These are phyloP conservation scores for Aethina tumida DNA, from an alignment of 1,140 invertebrate species.

Conservation along the genomic window DNA sequence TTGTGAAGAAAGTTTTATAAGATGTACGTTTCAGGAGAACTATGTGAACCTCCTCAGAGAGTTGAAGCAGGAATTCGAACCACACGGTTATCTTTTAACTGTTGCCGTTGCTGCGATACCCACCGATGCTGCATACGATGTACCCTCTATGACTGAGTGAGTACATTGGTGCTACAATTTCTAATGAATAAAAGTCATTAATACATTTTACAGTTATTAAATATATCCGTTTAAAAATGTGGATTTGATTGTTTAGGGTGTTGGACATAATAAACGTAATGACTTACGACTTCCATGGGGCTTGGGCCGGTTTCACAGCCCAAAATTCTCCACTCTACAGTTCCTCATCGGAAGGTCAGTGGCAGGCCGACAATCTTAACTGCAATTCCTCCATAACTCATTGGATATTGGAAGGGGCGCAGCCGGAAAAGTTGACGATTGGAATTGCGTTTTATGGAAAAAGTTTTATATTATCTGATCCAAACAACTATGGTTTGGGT, in stretches of 20 bases:
- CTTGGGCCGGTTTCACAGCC: too few species aligned
- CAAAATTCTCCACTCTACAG: slow-evolving; percentile 5
- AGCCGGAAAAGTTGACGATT: slow-evolving; percentile 48
- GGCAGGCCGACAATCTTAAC: slow-evolving; percentile 5
- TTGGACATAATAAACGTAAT: slow-evolving; percentile 60
- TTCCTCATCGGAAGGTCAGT: slow-evolving; percentile 2
- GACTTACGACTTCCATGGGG: slow-evolving; percentile 57
- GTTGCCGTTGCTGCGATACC: slow-evolving; percentile 26
- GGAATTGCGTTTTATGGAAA: slow-evolving; percentile 56
- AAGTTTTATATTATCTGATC: slow-evolving; percentile 44
- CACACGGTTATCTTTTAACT: slow-evolving; percentile 17
- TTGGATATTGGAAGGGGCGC: slow-evolving; percentile 34
- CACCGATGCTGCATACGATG: slow-evolving; percentile 69
- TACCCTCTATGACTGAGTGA: slow-evolving; percentile 57
- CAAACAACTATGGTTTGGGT: slow-evolving; percentile 39
- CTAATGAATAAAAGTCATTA: too few species aligned
- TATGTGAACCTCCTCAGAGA: slow-evolving; percentile 21
- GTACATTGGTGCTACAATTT: too few species aligned
- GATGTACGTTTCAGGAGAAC: slow-evolving; percentile 22
- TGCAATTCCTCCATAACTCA: slow-evolving; percentile 4
- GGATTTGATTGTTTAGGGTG: too few species aligned
- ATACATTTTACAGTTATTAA: too few species aligned
- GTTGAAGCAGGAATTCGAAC: slow-evolving; percentile 17
- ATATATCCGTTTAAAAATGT: too few species aligned
- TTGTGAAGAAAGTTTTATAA: too few species aligned